Evolutionary conservation across 2,113 vertebrate species (phyloP).

Genomic region (Syrrhaptes paradoxus): DNA sequence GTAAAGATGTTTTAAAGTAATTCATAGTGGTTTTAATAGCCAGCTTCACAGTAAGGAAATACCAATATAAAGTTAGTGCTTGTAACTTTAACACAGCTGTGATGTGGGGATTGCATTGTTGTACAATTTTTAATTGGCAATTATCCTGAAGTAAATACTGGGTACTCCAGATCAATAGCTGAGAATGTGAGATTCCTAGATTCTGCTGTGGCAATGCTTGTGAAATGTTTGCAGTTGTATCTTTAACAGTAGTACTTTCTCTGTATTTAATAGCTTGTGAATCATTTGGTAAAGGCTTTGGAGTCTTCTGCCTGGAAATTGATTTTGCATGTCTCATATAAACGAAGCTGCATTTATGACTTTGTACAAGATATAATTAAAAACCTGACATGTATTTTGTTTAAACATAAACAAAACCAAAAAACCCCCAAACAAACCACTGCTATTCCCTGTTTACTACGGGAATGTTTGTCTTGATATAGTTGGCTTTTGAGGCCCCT

Average conservation of each 20-base stretch:
- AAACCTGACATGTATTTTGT: background rate
- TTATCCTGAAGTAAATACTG: background rate
- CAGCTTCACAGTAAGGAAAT: background rate
- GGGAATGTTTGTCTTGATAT: constrained; percentile 80
- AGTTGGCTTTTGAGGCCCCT: constrained; percentile 71
- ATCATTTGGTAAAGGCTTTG: background rate
- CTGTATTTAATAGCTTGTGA: background rate
- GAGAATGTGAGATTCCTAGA: background rate
- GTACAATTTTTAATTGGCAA: background rate
- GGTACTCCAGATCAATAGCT: background rate
- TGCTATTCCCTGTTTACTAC: constrained; percentile 73
- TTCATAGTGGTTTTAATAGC: background rate
- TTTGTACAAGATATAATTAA: background rate
- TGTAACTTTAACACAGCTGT: background rate
- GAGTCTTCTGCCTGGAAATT: background rate
- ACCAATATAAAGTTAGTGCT: background rate
- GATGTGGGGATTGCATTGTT: background rate
- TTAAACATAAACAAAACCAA: background rate
- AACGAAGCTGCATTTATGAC: background rate
- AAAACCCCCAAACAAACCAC: background rate
- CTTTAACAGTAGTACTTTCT: background rate
- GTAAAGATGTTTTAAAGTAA: background rate
- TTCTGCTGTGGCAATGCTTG: background rate
- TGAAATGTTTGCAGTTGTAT: background rate
- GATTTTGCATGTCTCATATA: background rate